Percentiles rank a stretch among this genome's conserved stretches.
Evolutionary conservation across 2,888 invertebrate genomes (phyloP).

Genomic region (Mimachlamys varia): DNA sequence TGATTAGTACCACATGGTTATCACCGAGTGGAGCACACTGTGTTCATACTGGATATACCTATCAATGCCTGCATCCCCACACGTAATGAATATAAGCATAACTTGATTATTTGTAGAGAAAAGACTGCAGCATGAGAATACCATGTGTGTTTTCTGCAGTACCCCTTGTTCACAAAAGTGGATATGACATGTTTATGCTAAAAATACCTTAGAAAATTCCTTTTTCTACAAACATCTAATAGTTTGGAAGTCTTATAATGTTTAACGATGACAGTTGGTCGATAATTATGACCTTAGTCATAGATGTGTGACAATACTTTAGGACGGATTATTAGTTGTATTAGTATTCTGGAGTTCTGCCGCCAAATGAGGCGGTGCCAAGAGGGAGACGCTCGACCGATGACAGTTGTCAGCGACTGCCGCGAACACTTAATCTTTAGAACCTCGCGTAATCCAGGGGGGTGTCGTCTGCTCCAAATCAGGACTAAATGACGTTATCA

Average conservation of each 20-base stretch:
- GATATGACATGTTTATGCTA: not conserved
- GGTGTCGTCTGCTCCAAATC: not conserved
- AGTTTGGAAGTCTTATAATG: not conserved
- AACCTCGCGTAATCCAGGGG: not conserved
- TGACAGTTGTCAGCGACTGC: conserved; percentile 2
- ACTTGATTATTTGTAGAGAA: conserved; percentile 10
- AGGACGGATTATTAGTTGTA: not conserved
- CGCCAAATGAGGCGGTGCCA: not conserved
- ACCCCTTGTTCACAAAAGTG: not conserved
- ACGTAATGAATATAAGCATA: conserved; percentile 26
- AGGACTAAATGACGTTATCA: not conserved
- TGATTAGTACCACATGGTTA: conserved; percentile 11
- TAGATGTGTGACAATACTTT: not conserved
- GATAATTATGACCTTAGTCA: not conserved
- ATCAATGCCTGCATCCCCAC: not conserved
- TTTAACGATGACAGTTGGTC: not conserved
- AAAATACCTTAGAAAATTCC: conserved; percentile 23
- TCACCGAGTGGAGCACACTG: not conserved
- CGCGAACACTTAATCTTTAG: not conserved
- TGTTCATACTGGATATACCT: not conserved
- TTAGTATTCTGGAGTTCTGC: not conserved
- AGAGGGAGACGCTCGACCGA: not conserved
- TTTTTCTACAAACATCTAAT: conserved; percentile 25
- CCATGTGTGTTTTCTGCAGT: not conserved
- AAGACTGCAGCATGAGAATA: not conserved